phyloP scores from a whole-genome alignment of 2,888 invertebrate genomes.

The Tanytarsus gracilentus region DNA sequence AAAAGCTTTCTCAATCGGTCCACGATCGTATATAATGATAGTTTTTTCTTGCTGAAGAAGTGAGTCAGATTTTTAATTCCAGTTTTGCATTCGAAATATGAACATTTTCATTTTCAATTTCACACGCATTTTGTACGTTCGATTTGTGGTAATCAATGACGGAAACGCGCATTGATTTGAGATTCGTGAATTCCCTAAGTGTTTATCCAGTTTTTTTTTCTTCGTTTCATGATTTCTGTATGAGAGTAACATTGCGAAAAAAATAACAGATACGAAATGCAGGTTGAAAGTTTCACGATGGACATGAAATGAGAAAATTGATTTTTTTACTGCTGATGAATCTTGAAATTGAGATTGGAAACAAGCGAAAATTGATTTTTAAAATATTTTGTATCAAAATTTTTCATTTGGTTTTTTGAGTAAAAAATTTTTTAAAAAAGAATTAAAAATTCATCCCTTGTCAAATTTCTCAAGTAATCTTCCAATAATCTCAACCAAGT shows the following conservation, averaged over 20 bases:
- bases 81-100: slow-evolving; percentile 6
- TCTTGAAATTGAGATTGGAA: too few species aligned
- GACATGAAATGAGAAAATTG: slow-evolving; percentile 9
- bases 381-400: too few species aligned
- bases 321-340: slow-evolving; percentile 1
- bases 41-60: background rate
- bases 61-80: background rate
- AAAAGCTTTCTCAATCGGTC: too few species aligned
- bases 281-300: slow-evolving; percentile 11
- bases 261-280: too few species aligned
- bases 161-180: background rate
- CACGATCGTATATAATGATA: slow-evolving; percentile 12
- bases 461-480: too few species aligned
- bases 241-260: too few species aligned
- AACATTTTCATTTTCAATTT: slow-evolving; percentile 16
- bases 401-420: too few species aligned
- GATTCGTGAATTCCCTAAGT: slow-evolving; percentile 8
- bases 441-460: too few species aligned
- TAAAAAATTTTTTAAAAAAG: too few species aligned
- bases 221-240: background rate
- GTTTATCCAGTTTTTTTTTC: slow-evolving; percentile 8
- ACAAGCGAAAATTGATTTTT: too few species aligned
- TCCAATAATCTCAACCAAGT: too few species aligned
- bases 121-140: background rate
- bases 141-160: slow-evolving; percentile 8